Base-by-base conservation (phyloP, 2,113 vertebrate species). In the Oreochromis niloticus region DNA sequence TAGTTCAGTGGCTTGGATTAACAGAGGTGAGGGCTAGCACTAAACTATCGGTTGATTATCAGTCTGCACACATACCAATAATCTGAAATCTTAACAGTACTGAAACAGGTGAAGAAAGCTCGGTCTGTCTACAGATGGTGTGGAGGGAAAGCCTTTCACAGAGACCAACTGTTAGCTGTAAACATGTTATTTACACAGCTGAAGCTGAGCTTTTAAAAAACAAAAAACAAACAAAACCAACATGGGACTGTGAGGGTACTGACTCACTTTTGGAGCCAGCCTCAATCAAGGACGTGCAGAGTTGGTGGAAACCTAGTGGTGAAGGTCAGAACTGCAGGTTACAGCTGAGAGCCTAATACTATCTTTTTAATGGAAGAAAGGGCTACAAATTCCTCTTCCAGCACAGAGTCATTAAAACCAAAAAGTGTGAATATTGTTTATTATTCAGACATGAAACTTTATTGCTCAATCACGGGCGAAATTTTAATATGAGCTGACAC, bases 281-380 rank as follows among this genome's bases (percentile, higher is more conserved):
- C 14, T 73, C 13, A 46, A 30, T 24, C 14, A 17, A 27, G 6
- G 0, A 30, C 0, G 4, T 71, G 66, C n/a, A 46, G 66, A 16
- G 7, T 7, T 50, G 16, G 6, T 7, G 6, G 52, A 4, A 73
- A 4, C 41, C 68, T 46, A 50, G 41, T 48, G 43, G 43, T 19
- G 6, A 19, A 75, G 0, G 9, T 48, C 24, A 32, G 2, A 75
- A 75, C 14, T 75, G 43, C 71, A 75, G 9, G 71, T 75, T 16
- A 19, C 24, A 50, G 3, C 12, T 19, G 9, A 5, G 24, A 30
- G 9, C 4, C 71, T 19, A 48, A 32, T 17, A 73, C 14, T 17
- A 9, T 48, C 0, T 1, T 48, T 3, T 48, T 27, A 73, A 75
- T 48, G 43, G 6, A 75, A 75, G 6, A 48, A 75, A 48, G 7